Conservation (phyloP, 2,797 vertebrate species). For the Myoxocephalus aenaeus region DNA sequence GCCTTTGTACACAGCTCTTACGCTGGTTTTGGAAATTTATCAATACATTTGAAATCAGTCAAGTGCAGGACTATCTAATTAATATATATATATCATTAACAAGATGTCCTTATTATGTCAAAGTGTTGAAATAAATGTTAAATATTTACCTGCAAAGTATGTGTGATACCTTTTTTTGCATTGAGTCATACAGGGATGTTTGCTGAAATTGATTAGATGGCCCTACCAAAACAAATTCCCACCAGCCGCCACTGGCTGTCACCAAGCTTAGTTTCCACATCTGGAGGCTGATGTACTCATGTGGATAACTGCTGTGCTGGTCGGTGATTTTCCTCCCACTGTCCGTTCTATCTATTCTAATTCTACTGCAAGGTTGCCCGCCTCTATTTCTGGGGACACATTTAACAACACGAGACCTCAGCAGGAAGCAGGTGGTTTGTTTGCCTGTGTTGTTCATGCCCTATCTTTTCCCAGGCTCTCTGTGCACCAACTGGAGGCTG, state of each 20-base stretch:
- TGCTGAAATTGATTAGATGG: too few species aligned
- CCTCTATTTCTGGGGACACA: conserved; percentile 74
- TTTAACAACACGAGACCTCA: conserved; percentile 67
- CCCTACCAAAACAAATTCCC: too few species aligned
- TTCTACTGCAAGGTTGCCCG: conserved; percentile 58
- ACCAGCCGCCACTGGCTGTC: neutral
- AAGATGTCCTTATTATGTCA: too few species aligned
- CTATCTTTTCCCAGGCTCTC: conserved; percentile 70
- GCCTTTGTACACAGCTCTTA: too few species aligned
- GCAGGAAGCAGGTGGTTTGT: conserved; percentile 84
- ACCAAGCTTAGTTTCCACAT: neutral
- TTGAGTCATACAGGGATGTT: too few species aligned
- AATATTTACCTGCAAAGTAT: too few species aligned
- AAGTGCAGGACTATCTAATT: too few species aligned
- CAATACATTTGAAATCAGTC: too few species aligned
- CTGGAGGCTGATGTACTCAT: neutral
- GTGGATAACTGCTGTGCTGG: conserved; percentile 24
- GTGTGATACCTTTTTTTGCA: too few species aligned
- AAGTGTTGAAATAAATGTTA: too few species aligned
- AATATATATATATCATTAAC: too few species aligned
- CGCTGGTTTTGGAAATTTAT: too few species aligned
- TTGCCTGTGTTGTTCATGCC: conserved; percentile 76
- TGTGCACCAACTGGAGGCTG: conserved; percentile 15
- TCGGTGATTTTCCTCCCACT: conserved; percentile 41
- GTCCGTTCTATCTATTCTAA: conserved; percentile 49